Evolutionary conservation across 2,113 vertebrate species (phyloP).

Genomic region (Neodon shergylaensis): DNA sequence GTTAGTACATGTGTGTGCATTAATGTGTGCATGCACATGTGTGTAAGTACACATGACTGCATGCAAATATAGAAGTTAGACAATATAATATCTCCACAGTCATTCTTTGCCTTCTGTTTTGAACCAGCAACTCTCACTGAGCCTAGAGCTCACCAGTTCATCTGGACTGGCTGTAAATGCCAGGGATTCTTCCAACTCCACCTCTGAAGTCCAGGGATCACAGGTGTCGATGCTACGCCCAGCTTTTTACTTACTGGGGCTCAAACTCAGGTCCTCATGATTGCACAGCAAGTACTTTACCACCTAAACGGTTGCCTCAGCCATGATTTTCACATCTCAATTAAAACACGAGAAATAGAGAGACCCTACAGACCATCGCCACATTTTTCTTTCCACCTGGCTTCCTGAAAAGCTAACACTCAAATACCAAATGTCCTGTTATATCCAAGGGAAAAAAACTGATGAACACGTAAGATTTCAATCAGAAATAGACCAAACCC

Average conservation of each 20-base stretch:
- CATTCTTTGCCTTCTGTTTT: background rate
- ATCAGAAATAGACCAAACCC: slow-evolving; percentile 61
- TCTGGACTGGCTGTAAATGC: too few relatives aligned
- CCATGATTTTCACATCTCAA: background rate
- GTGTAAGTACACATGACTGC: too few relatives aligned
- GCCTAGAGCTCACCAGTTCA: background rate
- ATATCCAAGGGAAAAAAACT: slow-evolving; percentile 30
- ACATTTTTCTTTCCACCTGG: slow-evolving; percentile 25
- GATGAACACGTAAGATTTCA: slow-evolving; percentile 68
- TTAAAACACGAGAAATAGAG: background rate
- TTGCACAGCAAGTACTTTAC: too few relatives aligned
- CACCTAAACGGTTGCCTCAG: background rate
- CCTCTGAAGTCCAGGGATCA: background rate
- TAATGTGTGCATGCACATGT: background rate
- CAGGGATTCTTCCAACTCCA: background rate
- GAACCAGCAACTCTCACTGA: background rate
- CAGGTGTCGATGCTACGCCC: background rate
- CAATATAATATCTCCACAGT: background rate
- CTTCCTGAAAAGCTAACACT: slow-evolving; percentile 39
- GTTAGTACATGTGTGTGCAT: too few relatives aligned
- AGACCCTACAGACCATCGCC: background rate
- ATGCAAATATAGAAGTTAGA: background rate
- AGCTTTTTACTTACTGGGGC: background rate
- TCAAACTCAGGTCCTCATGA: background rate
- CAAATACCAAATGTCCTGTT: slow-evolving; percentile 53